These are phyloP conservation scores for Leptodactylus fuscus DNA, from an alignment of 2,113 vertebrate genomes.

Conservation along the genomic window DNA sequence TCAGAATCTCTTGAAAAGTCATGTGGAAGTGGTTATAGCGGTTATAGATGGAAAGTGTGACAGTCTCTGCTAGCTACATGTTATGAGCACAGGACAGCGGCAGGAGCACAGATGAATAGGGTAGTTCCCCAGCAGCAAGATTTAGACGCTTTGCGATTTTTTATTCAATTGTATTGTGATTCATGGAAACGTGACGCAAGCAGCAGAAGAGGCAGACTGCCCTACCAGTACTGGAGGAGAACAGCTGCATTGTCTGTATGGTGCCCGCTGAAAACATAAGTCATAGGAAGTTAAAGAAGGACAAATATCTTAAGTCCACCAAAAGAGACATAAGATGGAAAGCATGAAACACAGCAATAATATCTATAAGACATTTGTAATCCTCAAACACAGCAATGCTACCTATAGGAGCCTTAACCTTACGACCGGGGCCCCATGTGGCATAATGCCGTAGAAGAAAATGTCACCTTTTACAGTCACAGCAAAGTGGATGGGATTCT, in stretches of 20 bases:
- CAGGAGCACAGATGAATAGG: background rate
- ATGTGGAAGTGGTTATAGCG: background rate
- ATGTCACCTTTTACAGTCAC: no score
- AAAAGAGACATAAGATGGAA: background rate
- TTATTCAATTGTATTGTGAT: background rate
- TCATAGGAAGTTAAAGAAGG: slow-evolving; percentile 11
- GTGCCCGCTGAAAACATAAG: slow-evolving; percentile 42
- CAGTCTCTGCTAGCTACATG: background rate
- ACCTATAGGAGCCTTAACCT: no score
- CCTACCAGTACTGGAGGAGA: slow-evolving; percentile 45
- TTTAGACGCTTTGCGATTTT: background rate
- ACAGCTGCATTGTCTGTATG: slow-evolving; percentile 16
- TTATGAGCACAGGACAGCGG: background rate
- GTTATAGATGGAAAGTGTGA: background rate
- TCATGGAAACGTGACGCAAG: background rate
- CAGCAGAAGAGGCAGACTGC: background rate
- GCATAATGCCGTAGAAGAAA: no score
- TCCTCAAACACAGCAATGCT: background rate
- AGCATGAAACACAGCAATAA: background rate
- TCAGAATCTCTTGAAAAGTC: background rate
- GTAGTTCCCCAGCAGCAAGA: background rate
- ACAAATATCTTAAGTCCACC: background rate
- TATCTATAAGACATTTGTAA: background rate
- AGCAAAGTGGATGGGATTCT: no score
- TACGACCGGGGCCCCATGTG: no score